phyloP scores from a whole-genome alignment of 2,797 vertebrate genomes.

The Myotis planiceps region DNA sequence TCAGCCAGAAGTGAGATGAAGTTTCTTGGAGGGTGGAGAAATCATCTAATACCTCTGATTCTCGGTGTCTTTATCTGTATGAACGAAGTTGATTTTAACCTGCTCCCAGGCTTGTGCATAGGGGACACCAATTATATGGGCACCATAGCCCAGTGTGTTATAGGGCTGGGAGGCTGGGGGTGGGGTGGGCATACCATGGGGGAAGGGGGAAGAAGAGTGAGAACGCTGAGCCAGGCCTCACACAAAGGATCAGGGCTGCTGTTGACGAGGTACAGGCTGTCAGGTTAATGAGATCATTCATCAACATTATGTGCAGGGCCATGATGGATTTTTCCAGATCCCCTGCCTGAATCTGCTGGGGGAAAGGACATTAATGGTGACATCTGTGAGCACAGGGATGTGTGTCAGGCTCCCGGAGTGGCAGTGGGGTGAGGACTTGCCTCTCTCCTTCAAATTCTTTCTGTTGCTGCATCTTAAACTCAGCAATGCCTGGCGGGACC shows the following conservation, averaged over 20 bases:
- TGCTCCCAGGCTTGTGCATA: neutral
- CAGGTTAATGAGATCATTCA: constrained; percentile 70
- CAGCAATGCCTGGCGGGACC: constrained; percentile 35
- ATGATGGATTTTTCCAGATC: constrained; percentile 62
- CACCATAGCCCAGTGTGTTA: neutral
- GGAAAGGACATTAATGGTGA: constrained; percentile 63
- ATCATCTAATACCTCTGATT: neutral
- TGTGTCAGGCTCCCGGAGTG: constrained; percentile 51
- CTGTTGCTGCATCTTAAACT: constrained; percentile 43
- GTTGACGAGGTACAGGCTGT: constrained; percentile 44
- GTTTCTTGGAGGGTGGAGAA: neutral
- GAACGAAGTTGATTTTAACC: neutral
- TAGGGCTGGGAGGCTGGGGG: neutral
- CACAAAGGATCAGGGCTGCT: neutral
- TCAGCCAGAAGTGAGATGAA: neutral
- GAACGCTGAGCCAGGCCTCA: neutral
- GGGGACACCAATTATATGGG: neutral
- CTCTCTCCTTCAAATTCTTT: constrained; percentile 49
- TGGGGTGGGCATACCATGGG: neutral
- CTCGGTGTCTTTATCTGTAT: neutral
- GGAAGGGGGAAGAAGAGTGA: neutral
- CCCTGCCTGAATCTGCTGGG: constrained; percentile 50
- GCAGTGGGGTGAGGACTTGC: neutral
- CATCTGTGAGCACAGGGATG: constrained; percentile 64
- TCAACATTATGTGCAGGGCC: constrained; percentile 53